Evolutionary conservation across 2,888 invertebrate genomes (phyloP), one percentile per base, ranked within the genome.

Genomic region (Eustalomyia histrio): DNA sequence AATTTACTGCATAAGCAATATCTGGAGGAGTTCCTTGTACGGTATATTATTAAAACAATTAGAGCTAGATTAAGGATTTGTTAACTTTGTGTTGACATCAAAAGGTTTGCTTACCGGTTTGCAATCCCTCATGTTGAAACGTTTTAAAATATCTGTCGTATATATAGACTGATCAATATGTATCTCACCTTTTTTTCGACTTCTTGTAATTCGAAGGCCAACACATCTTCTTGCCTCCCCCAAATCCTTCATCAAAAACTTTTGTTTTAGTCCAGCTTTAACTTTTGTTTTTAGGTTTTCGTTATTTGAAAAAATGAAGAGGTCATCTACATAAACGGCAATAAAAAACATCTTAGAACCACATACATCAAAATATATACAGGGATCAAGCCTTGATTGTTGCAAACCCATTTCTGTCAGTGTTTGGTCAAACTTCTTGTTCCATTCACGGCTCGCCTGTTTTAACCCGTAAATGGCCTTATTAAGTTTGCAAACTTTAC

Each of bases 1-100:
- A 55, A 52, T 75, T 83, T 0, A 83, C 83, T n/a, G 83, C 83
- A 68, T 76, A 84, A 1, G 82, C 76, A 7, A 84, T 67, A 68
- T 85, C 84, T 17, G 83, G 83, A n/a, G 83, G 65, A 17, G 83
- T 82, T 12, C 80, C 79, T 71, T 83, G 79, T 5, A 69, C 81
- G 16, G 39, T 35, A 53, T 17, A 6, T 55, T 67, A 17, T 67
- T 9, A 33, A 55, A 21, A 17, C 33, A 2, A 12, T 16, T 64
- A 33, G 33, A n/a, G n/a, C n/a, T n/a, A n/a, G n/a, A n/a, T n/a
- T n/a, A n/a, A n/a, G n/a, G n/a, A n/a, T n/a, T n/a, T n/a, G n/a
- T n/a, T n/a, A n/a, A n/a, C n/a, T n/a, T n/a, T n/a, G n/a, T n/a
- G n/a, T n/a, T n/a, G n/a, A n/a, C n/a, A n/a, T n/a, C n/a, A n/a